These are phyloP conservation scores for Tetanocera ferruginea DNA, from an alignment of 2,888 invertebrate genomes.

Conservation along the genomic window DNA sequence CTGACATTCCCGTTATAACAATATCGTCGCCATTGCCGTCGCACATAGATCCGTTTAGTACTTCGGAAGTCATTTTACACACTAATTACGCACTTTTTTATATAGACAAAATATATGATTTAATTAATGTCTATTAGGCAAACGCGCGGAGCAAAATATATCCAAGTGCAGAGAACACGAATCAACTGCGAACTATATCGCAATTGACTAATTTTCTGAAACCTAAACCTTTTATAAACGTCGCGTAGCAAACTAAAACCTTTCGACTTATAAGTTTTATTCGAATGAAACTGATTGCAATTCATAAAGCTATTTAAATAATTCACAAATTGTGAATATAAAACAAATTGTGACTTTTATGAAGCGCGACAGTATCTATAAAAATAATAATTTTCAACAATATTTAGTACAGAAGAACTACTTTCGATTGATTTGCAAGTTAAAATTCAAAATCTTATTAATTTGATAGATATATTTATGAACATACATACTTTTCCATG, in stretches of 20 bases:
- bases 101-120: no score
- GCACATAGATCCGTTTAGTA: neutral
- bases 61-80: neutral
- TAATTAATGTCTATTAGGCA: no score
- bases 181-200: constrained; percentile 4
- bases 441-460: no score
- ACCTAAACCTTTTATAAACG: constrained; percentile 10
- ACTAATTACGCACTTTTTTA: neutral
- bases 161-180: neutral
- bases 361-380: neutral
- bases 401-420: no score
- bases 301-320: neutral
- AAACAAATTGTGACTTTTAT: constrained; percentile 4
- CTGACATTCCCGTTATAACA: neutral
- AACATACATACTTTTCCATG: no score
- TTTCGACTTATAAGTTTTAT: neutral
- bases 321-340: constrained; percentile 18
- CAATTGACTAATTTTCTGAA: neutral
- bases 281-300: neutral
- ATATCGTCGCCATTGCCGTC: neutral
- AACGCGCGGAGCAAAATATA: neutral
- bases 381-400: no score
- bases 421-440: no score
- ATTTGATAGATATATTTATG: no score
- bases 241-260: neutral